Conservation (phyloP, 2,113 vertebrate species). For the Ctenodactylus gundi region DNA sequence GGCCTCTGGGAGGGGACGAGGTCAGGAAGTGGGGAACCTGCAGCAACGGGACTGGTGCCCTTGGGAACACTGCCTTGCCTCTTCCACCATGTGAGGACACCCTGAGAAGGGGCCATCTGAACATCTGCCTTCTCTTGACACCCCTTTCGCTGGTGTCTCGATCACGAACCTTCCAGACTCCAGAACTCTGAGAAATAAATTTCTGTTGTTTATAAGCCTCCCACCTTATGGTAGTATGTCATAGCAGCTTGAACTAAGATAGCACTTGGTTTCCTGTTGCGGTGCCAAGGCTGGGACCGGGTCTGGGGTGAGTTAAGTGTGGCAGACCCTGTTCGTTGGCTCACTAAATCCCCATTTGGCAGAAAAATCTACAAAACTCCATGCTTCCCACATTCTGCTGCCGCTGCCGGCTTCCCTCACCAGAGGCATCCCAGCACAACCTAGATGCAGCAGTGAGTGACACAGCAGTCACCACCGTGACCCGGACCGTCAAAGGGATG, state of each 20-base stretch:
- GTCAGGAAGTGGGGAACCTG: neutral
- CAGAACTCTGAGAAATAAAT: neutral
- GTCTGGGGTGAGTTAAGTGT: no score
- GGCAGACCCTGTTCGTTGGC: neutral
- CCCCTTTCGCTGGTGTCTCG: neutral
- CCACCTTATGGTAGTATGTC: neutral
- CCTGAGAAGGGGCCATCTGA: neutral
- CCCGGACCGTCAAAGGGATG: neutral
- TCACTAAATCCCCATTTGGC: neutral
- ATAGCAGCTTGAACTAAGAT: neutral
- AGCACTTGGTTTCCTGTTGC: neutral
- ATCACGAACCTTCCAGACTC: neutral
- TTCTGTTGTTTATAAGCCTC: neutral
- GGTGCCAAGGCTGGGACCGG: neutral
- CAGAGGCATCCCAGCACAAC: neutral
- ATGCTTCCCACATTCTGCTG: neutral
- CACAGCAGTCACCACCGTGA: accelerated
- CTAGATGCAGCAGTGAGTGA: neutral
- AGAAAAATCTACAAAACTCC: neutral
- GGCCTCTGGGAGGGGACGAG: no score
- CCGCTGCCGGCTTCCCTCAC: neutral
- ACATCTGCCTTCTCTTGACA: neutral
- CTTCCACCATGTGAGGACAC: neutral
- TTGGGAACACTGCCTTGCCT: neutral
- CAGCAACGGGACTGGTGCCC: neutral